Base-by-base conservation (phyloP, 2,113 vertebrate genomes). In the Strix aluco region DNA sequence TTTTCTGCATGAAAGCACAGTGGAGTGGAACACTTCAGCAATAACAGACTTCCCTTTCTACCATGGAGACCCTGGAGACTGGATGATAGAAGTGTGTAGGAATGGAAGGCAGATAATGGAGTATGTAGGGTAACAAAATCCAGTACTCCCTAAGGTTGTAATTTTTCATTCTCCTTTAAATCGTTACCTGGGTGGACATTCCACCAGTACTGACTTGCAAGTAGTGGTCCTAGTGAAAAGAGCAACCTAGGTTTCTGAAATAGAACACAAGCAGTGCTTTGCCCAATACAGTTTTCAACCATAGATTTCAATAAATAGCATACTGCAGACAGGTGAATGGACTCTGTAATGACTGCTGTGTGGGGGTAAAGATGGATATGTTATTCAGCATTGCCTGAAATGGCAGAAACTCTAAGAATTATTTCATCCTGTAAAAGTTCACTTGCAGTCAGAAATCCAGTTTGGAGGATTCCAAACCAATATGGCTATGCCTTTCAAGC, bases 401-500 rank as follows among this genome's bases (percentile, higher is more conserved):
- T 75, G 66, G 69, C 72, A 93, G 72, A 91, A 97, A 89, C 0
- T 4, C 46, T 73, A 91, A 92, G 22, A 73, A 91, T 78, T 73
- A 74, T 81, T 97, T 84, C 5, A 81, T 91, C 63, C 66, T 92
- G 57, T 57, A 69, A 69, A 92, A 91, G 49, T 70, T 94, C 71
- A 86, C 55, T 92, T 92, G 80, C 93, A 86, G 81, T 94, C 63
- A 96, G 72, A 94, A 92, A 91, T 86, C 77, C 90, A 84, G 25
- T 94, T 83, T 88, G 89, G 91, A 88, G 58, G 83, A 88, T 80
- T 91, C 36, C 84, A 91, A 95, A 89, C 65, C 47, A 91, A 79
- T 71, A 70, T 51, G 52, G 79, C n/a, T 92, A 74, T 95, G 90
- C 74, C 49, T 91, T 87, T 93, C 85, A 90, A 75, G 78, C n/a